These are phyloP conservation scores for Argyrosomus regius DNA, from an alignment of 2,797 vertebrate species.

Conservation along the genomic window DNA sequence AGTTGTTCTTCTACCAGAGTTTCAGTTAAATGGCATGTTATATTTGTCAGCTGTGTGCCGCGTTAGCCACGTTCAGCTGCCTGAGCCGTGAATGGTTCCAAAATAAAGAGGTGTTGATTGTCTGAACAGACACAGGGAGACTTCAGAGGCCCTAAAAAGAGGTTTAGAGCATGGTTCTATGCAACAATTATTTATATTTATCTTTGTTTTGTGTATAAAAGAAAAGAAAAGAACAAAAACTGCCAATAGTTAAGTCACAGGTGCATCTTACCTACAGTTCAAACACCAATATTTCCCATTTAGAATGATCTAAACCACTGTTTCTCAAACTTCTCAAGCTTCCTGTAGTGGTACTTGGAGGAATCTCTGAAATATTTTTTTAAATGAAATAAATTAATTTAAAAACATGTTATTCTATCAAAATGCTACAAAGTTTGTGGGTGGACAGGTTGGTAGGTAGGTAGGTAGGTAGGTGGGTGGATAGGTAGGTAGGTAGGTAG, in stretches of 20 bases:
- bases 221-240: not conserved
- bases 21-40: not conserved
- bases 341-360: too few species aligned
- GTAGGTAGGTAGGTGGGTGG: too few species aligned
- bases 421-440: too few species aligned
- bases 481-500: too few species aligned
- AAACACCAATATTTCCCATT: not conserved
- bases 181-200: not conserved
- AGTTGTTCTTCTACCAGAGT: not conserved
- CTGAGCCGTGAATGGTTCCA: not conserved
- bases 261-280: not conserved
- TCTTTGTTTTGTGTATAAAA: not conserved
- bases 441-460: too few species aligned
- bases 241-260: not conserved
- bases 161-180: not conserved
- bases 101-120: not conserved
- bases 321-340: too few species aligned
- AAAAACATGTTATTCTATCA: too few species aligned
- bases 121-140: not conserved
- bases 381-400: not conserved
- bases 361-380: too few species aligned
- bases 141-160: not conserved
- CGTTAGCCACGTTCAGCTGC: not conserved
- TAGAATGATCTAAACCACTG: too few species aligned
- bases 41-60: not conserved